Evolutionary conservation across 2,888 invertebrate genomes (phyloP).

Genomic region (Ormyrus labotus): DNA sequence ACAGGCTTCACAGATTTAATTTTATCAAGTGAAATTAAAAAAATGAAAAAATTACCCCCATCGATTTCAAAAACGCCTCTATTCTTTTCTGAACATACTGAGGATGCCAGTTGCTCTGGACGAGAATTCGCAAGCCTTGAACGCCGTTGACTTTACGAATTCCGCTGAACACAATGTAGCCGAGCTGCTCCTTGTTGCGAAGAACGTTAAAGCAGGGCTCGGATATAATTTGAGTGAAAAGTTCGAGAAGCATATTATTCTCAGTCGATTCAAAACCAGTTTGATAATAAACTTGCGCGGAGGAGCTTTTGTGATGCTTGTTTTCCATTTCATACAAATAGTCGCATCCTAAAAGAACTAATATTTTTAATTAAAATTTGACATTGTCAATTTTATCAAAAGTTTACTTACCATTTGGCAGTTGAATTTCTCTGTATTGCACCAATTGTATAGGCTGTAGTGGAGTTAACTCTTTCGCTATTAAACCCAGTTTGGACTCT

Average conservation of each 20-base stretch:
- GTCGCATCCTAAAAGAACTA: conserved; percentile 79
- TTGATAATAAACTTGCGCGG: conserved; percentile 92
- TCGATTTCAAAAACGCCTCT: conserved; percentile 88
- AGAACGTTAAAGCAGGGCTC: conserved; percentile 95
- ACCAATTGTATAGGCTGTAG: conserved; percentile 89
- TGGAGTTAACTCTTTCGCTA: conserved; percentile 77
- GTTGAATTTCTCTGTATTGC: conserved; percentile 88
- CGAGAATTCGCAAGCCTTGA: conserved; percentile 88
- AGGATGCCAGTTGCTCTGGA: conserved; percentile 90
- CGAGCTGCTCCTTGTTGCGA: conserved; percentile 94
- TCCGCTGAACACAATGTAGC: conserved; percentile 96
- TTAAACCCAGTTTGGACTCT: conserved; percentile 79
- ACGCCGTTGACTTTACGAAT: conserved; percentile 89
- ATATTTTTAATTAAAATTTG: too few relatives aligned
- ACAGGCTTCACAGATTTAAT: too few relatives aligned
- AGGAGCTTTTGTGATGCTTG: conserved; percentile 91
- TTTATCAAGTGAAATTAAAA: too few relatives aligned
- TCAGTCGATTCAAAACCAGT: conserved; percentile 86
- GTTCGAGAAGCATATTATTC: conserved; percentile 88
- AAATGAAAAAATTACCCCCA: conserved; percentile 80
- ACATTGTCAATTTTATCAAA: too few relatives aligned
- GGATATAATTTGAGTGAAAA: conserved; percentile 90
- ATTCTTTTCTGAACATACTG: conserved; percentile 90
- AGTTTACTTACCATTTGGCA: conserved; percentile 83
- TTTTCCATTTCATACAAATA: conserved; percentile 87